phyloP scores from a whole-genome alignment of 1,140 invertebrate species.

The Oryzaephilus surinamensis region DNA sequence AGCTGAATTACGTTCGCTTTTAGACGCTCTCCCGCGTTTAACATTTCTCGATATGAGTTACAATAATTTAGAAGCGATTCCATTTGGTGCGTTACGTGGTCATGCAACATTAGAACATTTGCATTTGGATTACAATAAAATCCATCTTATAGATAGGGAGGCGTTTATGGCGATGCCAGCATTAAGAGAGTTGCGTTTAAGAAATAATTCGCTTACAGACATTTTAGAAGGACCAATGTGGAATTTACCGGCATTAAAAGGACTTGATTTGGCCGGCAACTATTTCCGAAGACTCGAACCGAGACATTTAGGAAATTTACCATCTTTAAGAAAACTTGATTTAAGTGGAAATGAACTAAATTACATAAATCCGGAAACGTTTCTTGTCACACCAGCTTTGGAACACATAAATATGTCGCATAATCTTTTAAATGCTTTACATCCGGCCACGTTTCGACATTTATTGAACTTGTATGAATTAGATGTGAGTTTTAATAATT shows the following conservation, averaged over 20 bases:
- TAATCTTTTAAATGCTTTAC: conserved; percentile 55
- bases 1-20: conserved; percentile 54
- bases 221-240: conserved; percentile 55
- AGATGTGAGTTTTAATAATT: conserved; percentile 63
- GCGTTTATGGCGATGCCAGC: conserved; percentile 72
- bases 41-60: conserved; percentile 65
- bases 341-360: conserved; percentile 65
- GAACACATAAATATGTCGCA: conserved; percentile 69
- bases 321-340: conserved; percentile 64
- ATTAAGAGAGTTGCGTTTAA: conserved; percentile 63
- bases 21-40: conserved; percentile 65
- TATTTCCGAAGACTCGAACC: conserved; percentile 60
- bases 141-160: conserved; percentile 60
- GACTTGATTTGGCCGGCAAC: conserved; percentile 69
- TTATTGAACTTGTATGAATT: conserved; percentile 64
- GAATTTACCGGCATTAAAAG: conserved; percentile 71
- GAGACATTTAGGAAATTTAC: conserved; percentile 59
- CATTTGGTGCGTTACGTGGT: conserved; percentile 60
- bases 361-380: conserved; percentile 59
- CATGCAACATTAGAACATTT: conserved; percentile 68
- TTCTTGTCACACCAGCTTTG: conserved; percentile 56
- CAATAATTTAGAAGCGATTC: conserved; percentile 63
- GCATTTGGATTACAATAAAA: conserved; percentile 67
- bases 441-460: conserved; percentile 63
- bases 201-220: conserved; percentile 64